phyloP scores from a whole-genome alignment of 2,888 invertebrate species.

The Aspidiotus rigidus region DNA sequence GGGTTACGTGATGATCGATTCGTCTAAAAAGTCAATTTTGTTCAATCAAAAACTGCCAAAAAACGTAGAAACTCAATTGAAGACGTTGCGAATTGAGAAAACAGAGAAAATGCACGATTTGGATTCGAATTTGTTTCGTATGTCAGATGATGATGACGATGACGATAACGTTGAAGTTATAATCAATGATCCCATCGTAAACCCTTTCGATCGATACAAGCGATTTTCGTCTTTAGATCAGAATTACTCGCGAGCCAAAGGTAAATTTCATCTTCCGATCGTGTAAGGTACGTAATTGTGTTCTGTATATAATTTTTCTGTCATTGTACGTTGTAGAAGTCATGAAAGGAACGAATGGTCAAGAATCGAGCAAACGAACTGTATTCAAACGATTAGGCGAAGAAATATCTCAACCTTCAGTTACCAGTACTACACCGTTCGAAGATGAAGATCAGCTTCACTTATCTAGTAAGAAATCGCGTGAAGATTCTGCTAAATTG shows the following conservation, averaged over 20 bases:
- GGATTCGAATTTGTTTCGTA: constrained; percentile 5
- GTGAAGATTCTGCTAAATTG: constrained; percentile 14
- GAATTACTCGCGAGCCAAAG: constrained; percentile 6
- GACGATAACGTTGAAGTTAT: constrained; percentile 31
- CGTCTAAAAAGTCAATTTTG: constrained; percentile 12
- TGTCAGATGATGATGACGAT: constrained; percentile 32
- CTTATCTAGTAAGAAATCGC: constrained; percentile 6
- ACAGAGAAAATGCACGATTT: background rate
- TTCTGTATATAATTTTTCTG: background rate
- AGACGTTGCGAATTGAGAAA: constrained; percentile 9
- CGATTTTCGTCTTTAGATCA: constrained; percentile 1
- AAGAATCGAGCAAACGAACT: constrained; percentile 16
- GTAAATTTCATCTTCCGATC: background rate
- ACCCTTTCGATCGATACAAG: constrained; percentile 19
- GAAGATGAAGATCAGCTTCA: constrained; percentile 26
- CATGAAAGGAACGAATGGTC: background rate
- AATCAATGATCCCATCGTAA: constrained; percentile 24
- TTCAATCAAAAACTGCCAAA: constrained; percentile 8
- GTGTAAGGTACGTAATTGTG: background rate
- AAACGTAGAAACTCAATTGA: constrained; percentile 14
- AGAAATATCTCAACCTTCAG: constrained; percentile 29
- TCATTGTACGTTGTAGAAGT: constrained; percentile 9
- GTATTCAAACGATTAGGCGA: constrained; percentile 30
- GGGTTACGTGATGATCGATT: constrained; percentile 26
- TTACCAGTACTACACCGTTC: constrained; percentile 28